Base-by-base conservation (phyloP, 1,140 invertebrate genomes). In the Heliothis subflexa region DNA sequence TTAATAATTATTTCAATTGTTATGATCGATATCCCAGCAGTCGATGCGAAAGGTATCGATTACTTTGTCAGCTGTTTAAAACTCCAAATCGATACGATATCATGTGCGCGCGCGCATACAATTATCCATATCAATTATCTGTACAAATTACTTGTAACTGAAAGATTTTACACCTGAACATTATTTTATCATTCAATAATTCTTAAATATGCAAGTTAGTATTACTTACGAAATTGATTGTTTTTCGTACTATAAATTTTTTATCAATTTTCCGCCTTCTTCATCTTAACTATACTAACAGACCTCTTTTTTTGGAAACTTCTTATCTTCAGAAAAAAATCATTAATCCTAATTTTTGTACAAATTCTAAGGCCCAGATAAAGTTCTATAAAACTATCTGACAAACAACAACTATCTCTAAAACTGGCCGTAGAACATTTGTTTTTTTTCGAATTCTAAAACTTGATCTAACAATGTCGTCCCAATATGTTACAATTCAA, bases 51-150 rank as follows among this genome's bases (percentile, higher is more conserved):
- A 66, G 16, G 16, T 66, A 66, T 64, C 9, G 33, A 64, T 45
- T 64, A 16, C 40, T 45, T 11, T 47, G 40, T 47, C 40, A 47
- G 33, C 62, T 66, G 61, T 33, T 11, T 16, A 45, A 64, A 45
- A 45, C 61, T 64, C 45, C 40, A 13, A 66, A 66, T 66, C 40
- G 33, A 66, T 66, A 66, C 18, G 10, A 21, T 64, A 64, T 21
- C 16, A 10, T 47, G 33, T 40, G 33, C 33, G 33, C 28, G 28
- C 59, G 28, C 62, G 62, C 33, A 33, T 47, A 18, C 40, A 66
- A 66, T 66, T 66, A 66, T 11, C 40, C 13, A 12, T 66, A 47
- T 21, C 40, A 66, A 40, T 40, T 40, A 40, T 40, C 47, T 18
- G 16, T 40, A 66, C 9, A 21, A 18, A 45, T 18, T 64, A 16